Evolutionary conservation across 23 tunicate genomes (phyloP).

Genomic region (Ciona savignyi): DNA sequence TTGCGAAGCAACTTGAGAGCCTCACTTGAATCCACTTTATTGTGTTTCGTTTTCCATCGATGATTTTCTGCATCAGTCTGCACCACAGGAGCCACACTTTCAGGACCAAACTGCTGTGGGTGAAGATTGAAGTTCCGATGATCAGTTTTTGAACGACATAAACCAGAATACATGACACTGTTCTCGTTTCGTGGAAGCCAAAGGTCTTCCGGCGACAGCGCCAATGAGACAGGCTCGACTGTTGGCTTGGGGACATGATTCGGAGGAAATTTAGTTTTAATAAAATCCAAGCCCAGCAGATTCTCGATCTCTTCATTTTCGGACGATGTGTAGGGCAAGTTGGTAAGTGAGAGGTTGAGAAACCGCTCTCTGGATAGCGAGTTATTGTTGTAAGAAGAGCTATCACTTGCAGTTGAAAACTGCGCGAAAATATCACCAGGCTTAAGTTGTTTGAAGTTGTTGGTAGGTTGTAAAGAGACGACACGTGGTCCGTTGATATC

Average conservation of each 20-base stretch:
- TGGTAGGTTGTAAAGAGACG: not conserved
- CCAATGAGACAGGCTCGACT: not conserved
- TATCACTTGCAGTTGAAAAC: not conserved
- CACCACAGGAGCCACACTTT: too few relatives aligned
- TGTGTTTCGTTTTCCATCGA: not conserved
- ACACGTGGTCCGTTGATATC: not conserved
- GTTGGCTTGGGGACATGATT: not conserved
- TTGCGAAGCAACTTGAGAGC: not conserved
- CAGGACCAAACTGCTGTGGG: not conserved
- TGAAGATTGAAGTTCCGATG: too few relatives aligned
- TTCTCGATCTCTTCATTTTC: not conserved
- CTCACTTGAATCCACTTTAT: not conserved
- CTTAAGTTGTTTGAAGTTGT: not conserved
- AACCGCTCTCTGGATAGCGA: not conserved
- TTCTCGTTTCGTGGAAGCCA: not conserved
- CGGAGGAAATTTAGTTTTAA: constrained; percentile 1
- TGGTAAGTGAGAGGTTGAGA: not conserved
- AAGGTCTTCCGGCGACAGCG: not conserved
- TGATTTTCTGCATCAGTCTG: not conserved
- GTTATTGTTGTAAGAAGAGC: not conserved
- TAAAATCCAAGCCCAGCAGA: not conserved
- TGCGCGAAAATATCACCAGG: not conserved
- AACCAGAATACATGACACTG: too few relatives aligned
- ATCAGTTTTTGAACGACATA: not conserved
- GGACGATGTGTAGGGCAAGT: not conserved